Evolutionary conservation across 2,888 invertebrate genomes (phyloP).

Genomic region (Tetrapedia diversipes): DNA sequence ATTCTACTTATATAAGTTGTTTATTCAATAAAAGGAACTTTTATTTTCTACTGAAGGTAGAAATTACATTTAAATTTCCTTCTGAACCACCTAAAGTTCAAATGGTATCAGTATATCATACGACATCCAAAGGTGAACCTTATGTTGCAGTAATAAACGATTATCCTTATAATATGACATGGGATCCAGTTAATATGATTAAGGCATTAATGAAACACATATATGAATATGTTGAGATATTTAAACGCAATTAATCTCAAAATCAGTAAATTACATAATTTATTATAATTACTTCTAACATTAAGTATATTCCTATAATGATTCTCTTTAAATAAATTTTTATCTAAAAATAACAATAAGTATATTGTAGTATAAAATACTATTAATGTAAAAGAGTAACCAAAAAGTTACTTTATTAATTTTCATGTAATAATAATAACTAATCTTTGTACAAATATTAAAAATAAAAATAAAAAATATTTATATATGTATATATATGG

Average conservation of each 20-base stretch:
- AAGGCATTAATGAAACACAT: conserved; percentile 65
- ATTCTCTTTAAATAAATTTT: neutral
- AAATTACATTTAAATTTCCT: conserved; percentile 83
- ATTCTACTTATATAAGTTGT: conserved; percentile 79
- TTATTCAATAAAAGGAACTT: conserved; percentile 82
- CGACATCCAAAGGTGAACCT: conserved; percentile 61
- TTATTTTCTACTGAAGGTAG: conserved; percentile 80
- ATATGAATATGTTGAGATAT: conserved; percentile 60
- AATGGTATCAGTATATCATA: conserved; percentile 85
- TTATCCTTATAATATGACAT: conserved; percentile 78
- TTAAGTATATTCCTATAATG: conserved; percentile 3
- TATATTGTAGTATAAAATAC: neutral
- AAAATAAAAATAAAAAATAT: neutral
- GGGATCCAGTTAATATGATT: conserved; percentile 76
- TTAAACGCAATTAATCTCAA: conserved; percentile 59
- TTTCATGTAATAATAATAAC: neutral
- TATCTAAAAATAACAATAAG: conserved; percentile 1
- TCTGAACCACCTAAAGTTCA: conserved; percentile 84
- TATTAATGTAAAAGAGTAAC: neutral
- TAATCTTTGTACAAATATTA: neutral
- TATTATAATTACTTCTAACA: neutral
- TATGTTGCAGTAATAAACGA: conserved; percentile 52
- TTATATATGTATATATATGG: conserved; percentile 1
- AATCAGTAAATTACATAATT: conserved; percentile 1
- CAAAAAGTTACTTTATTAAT: conserved; percentile 7